These are phyloP conservation scores for Phymanthus crucifer DNA, from an alignment of 92 coral and sea anemone species.

Conservation along the genomic window DNA sequence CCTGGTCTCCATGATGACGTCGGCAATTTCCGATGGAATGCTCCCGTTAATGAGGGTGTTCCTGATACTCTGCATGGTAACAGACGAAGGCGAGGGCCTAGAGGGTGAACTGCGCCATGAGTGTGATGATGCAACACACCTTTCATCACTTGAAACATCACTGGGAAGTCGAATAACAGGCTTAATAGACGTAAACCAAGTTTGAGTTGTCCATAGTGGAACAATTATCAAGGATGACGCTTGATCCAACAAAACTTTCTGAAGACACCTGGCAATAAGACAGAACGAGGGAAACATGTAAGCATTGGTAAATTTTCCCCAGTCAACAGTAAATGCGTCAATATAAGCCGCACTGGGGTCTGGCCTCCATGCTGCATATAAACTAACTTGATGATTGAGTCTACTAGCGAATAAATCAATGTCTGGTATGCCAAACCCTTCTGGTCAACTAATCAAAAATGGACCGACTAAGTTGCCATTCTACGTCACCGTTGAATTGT, in stretches of 20 bases:
- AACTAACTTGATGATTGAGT: neutral
- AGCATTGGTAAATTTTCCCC: neutral
- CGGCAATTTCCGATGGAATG: constrained; percentile 30
- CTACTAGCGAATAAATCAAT: constrained; percentile 19
- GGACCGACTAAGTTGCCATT: neutral
- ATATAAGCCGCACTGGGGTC: neutral
- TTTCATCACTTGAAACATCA: neutral
- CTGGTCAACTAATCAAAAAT: neutral
- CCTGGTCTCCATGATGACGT: constrained; percentile 3
- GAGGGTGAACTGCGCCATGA: neutral
- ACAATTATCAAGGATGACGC: neutral
- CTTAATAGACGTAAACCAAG: neutral
- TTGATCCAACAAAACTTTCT: neutral
- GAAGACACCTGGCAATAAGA: neutral
- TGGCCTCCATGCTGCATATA: neutral
- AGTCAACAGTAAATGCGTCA: neutral
- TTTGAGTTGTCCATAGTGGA: constrained; percentile 9
- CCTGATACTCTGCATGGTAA: constrained; percentile 1
- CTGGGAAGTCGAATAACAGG: neutral
- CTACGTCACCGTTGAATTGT: constrained; percentile 12
- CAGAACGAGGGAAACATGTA: neutral
- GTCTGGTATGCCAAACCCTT: constrained; percentile 16
- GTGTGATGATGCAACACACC: neutral
- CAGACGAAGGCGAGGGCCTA: neutral
- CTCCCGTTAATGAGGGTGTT: neutral